phyloP scores from a whole-genome alignment of 2,113 vertebrate species.

The Prunella himalayana region DNA sequence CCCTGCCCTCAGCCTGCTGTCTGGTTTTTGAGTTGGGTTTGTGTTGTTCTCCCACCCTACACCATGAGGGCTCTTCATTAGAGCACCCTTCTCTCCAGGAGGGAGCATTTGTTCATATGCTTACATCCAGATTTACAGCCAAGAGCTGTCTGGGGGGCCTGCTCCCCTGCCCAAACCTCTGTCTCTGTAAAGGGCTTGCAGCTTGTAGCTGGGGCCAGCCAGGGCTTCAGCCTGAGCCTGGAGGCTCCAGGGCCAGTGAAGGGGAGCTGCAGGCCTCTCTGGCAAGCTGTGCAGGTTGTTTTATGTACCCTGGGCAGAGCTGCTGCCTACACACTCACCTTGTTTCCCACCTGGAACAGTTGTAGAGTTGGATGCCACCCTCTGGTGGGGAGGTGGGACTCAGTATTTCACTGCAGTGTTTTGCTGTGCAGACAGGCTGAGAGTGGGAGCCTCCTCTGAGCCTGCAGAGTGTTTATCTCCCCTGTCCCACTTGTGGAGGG shows the following conservation, averaged over 20 bases:
- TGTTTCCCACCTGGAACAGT: neutral
- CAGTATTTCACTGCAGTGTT: constrained; percentile 24
- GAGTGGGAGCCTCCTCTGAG: neutral
- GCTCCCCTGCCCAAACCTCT: neutral
- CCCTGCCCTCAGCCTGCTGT: neutral
- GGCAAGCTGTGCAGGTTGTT: neutral
- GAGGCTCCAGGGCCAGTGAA: constrained; percentile 27
- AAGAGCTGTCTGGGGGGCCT: neutral
- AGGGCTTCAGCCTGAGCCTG: neutral
- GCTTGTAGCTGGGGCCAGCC: neutral
- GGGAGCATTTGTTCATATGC: neutral
- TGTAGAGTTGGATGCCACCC: neutral
- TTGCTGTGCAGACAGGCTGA: neutral
- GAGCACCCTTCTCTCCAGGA: neutral
- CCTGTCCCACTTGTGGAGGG: neutral
- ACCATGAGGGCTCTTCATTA: neutral
- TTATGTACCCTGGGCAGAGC: neutral
- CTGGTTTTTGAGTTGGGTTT: constrained; percentile 1
- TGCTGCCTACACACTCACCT: neutral
- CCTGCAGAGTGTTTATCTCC: neutral
- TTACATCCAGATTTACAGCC: neutral
- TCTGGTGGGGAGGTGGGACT: neutral
- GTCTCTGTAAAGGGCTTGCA: neutral
- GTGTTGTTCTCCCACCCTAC: neutral
- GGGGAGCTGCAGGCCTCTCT: neutral